These are phyloP conservation scores for Parus major DNA, from an alignment of 2,113 vertebrate species.

Conservation along the genomic window DNA sequence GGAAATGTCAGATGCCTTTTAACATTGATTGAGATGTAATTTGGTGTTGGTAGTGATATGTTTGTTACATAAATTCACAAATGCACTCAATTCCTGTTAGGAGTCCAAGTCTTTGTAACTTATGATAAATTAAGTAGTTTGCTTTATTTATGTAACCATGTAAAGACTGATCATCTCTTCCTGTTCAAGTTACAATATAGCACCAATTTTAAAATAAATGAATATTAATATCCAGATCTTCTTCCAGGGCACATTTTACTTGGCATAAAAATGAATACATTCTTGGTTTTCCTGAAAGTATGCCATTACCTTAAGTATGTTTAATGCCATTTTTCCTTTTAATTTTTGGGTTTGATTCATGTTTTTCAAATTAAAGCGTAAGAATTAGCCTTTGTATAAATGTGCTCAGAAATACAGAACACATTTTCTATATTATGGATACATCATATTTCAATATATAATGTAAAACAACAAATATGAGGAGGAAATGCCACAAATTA, in stretches of 20 bases:
- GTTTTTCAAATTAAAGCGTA: conserved; percentile 27
- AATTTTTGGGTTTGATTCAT: background rate
- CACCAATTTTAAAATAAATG: background rate
- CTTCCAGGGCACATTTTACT: background rate
- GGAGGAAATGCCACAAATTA: conserved; percentile 50
- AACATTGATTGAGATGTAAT: conserved; percentile 76
- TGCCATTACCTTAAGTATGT: background rate
- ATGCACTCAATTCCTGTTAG: conserved; percentile 27
- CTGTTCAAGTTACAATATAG: background rate
- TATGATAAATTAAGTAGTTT: conserved; percentile 53
- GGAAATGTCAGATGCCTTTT: conserved; percentile 77
- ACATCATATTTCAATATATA: conserved; percentile 48
- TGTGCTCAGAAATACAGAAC: background rate
- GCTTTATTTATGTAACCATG: conserved; percentile 38
- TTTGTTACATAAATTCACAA: conserved; percentile 52
- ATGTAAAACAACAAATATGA: conserved; percentile 42
- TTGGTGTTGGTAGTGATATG: conserved; percentile 48
- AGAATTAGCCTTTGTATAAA: conserved; percentile 29
- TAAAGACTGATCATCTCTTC: conserved; percentile 25
- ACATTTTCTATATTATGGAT: conserved; percentile 18
- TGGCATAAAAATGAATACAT: background rate
- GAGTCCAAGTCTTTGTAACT: conserved; percentile 16
- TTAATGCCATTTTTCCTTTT: background rate
- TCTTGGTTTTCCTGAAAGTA: background rate
- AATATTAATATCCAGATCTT: background rate